Base-by-base conservation (phyloP, 2,797 vertebrate species). In the Bryconaethiops microstoma region DNA sequence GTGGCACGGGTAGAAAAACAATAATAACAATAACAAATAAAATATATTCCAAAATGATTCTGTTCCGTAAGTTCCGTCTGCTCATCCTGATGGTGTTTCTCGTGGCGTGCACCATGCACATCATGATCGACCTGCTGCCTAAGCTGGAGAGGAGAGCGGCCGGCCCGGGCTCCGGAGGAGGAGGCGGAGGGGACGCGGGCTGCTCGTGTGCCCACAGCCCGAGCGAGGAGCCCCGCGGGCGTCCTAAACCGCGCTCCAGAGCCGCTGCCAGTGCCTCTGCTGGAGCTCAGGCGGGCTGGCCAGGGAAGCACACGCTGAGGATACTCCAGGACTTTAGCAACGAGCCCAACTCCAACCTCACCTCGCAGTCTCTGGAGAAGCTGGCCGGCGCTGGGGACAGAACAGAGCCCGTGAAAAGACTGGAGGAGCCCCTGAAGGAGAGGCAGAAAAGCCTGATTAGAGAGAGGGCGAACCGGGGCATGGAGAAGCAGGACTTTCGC, bases 321-420 rank as follows among this genome's bases (percentile, higher is more conserved):
- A 94, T 98, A 90, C 90, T 98, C 86, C 97, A 98, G 90, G 97
- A 98, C 91, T 97, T 98, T 90, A 96, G 96, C 93, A 96, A 96
- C 84, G 96, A 97, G 85, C 97, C 96, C 13, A 90, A 91, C 91
- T 96, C 96, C 87, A 98, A 98, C 89, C 95, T 96, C 83, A 95
- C 93, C 21, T 96, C 96, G 10, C 96, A 93, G 62, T 96, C 96
- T 0, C 86, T 93, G 87, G 96, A 98, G 81, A 97, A 95, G 80
- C 91, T 91, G 83, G 90, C 91, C 0, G 92, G 87, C 0, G 79
- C 86, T 23, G 89, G 73, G 57, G 92, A 90, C 68, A 88, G 85
- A 83, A 88, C 64, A 16, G 89, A 92, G 73, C 79, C 81, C 17
- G 62, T 42, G 21, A 82, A 85, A 87, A 85, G 86, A 83, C 80